These are phyloP conservation scores for Campoplex nolae DNA, from an alignment of 2,888 invertebrate genomes.

Conservation along the genomic window DNA sequence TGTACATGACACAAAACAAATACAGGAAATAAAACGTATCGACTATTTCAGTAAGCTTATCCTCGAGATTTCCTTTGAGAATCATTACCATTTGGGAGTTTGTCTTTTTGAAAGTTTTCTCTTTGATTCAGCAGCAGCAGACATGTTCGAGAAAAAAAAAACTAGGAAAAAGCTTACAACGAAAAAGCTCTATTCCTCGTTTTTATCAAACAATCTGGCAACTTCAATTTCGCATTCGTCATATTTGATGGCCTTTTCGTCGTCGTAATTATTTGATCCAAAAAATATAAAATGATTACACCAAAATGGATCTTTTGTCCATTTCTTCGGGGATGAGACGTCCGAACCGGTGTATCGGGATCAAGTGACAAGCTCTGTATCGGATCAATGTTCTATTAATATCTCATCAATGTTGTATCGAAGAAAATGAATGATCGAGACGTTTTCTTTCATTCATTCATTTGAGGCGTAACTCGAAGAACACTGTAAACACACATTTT, in stretches of 20 bases:
- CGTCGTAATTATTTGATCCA: not conserved
- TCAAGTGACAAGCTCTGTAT: not conserved
- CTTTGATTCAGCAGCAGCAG: not conserved
- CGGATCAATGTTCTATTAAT: no score
- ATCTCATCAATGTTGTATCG: not conserved
- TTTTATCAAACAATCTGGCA: not conserved
- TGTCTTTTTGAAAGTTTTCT: not conserved
- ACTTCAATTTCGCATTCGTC: not conserved
- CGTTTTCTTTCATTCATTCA: not conserved
- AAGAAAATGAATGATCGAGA: not conserved
- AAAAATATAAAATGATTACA: not conserved
- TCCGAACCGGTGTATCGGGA: not conserved
- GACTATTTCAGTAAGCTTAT: conserved; percentile 14
- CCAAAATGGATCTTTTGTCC: not conserved
- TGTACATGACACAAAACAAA: conserved; percentile 6
- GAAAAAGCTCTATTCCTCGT: not conserved
- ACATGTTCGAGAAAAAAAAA: not conserved
- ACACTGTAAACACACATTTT: not conserved
- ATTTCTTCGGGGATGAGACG: no score
- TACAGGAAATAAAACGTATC: conserved; percentile 9
- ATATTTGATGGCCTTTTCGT: not conserved
- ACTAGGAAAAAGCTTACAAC: not conserved
- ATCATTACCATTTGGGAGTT: conserved; percentile 19
- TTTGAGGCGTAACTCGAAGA: not conserved
- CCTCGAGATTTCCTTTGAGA: not conserved